Percentiles rank a stretch among this genome's conserved stretches.
These are phyloP conservation scores for Takifugu rubripes DNA, from an alignment of 2,797 vertebrate species.

Conservation along the genomic window DNA sequence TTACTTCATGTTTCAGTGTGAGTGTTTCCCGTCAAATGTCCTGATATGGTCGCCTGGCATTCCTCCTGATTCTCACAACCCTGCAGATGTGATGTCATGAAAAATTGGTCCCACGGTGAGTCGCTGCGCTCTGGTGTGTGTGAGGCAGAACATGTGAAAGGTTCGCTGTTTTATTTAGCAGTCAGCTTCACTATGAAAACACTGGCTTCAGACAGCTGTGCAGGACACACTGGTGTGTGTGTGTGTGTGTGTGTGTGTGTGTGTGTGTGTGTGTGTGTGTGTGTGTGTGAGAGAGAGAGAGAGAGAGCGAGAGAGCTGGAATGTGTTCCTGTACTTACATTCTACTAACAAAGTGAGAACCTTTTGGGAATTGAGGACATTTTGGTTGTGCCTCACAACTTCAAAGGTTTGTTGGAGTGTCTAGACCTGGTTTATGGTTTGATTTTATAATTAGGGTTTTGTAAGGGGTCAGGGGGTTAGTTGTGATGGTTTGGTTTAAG, in stretches of 20 bases:
- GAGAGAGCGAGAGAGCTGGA: no score
- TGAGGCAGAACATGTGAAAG: conserved; percentile 5
- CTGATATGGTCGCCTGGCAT: conserved; percentile 73
- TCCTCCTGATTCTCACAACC: conserved; percentile 69
- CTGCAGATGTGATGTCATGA: conserved; percentile 63
- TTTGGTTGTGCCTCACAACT: no score
- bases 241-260: conserved; percentile 15
- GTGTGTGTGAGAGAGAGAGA: conserved; percentile 8
- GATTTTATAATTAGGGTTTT: no score
- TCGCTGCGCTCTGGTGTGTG: neutral
- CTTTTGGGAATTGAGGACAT: no score
- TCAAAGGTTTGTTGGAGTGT: no score
- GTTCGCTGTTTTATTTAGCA: conserved; percentile 26
- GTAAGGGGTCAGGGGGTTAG: no score
- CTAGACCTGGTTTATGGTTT: no score
- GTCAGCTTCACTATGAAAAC: conserved; percentile 47
- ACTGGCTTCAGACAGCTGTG: conserved; percentile 18
- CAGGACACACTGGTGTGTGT: conserved; percentile 17
- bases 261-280: conserved; percentile 10
- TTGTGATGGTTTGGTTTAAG: conserved; percentile 23
- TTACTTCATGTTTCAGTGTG: neutral
- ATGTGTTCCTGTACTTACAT: conserved; percentile 25
- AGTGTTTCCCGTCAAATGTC: conserved; percentile 45
- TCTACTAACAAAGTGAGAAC: conserved; percentile 2
- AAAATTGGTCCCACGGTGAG: conserved; percentile 45